phyloP scores from a whole-genome alignment of 1,140 invertebrate genomes.

The Lysiphlebus fabarum region DNA sequence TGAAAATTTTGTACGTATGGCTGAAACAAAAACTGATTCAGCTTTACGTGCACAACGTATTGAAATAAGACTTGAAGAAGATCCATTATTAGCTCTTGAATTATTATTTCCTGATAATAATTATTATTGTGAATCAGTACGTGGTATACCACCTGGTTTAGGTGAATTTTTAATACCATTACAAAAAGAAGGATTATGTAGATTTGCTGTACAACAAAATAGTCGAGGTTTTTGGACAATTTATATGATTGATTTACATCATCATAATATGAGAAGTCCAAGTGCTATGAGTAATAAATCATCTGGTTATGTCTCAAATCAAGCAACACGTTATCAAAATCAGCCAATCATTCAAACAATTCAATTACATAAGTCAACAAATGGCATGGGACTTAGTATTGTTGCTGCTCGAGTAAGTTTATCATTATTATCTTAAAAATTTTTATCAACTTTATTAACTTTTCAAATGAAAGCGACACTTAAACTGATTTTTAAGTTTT shows the following conservation, averaged over 20 bases:
- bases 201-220: slow-evolving; percentile 83
- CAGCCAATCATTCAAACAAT: slow-evolving; percentile 80
- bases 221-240: slow-evolving; percentile 93
- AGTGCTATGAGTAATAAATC: slow-evolving; percentile 62
- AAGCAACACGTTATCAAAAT: slow-evolving; percentile 42
- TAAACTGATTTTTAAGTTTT: slow-evolving; percentile 4
- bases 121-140: slow-evolving; percentile 94
- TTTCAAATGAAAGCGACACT: slow-evolving; percentile 1
- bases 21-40: slow-evolving; percentile 91
- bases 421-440: not conserved
- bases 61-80: slow-evolving; percentile 79
- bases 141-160: slow-evolving; percentile 87
- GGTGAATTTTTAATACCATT: slow-evolving; percentile 88
- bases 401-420: slow-evolving; percentile 80
- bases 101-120: slow-evolving; percentile 95
- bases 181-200: slow-evolving; percentile 81
- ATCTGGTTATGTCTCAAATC: slow-evolving; percentile 50
- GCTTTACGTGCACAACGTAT: slow-evolving; percentile 84
- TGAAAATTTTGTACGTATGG: slow-evolving; percentile 72
- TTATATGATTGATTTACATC: slow-evolving; percentile 71
- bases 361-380: slow-evolving; percentile 84
- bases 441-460: not conserved
- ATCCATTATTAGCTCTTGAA: slow-evolving; percentile 81
- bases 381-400: slow-evolving; percentile 90
- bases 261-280: slow-evolving; percentile 62